Conservation (phyloP, 2,113 vertebrate species). For the Neolamprologus sp. region DNA sequence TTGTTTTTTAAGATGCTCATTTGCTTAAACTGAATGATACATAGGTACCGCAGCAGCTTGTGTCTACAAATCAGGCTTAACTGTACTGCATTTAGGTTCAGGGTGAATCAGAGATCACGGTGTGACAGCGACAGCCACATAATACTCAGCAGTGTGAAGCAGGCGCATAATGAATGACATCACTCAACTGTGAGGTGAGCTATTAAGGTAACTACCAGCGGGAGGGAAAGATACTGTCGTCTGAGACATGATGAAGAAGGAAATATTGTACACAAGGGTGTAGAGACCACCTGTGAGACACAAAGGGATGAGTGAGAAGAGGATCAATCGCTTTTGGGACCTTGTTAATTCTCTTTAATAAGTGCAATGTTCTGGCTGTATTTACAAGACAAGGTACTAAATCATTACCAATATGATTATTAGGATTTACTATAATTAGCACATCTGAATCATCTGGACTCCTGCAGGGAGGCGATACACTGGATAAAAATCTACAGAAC, state of each 20-base stretch:
- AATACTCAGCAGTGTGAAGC: background rate
- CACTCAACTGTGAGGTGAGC: background rate
- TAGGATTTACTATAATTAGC: background rate
- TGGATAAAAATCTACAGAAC: background rate
- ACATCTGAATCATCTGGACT: background rate
- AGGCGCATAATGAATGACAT: background rate
- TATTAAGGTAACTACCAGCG: background rate
- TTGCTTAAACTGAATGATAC: background rate
- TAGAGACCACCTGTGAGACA: background rate
- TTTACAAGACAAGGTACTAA: background rate
- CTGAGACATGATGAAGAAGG: background rate
- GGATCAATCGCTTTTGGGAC: background rate
- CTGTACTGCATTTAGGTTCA: background rate
- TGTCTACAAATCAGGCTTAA: background rate
- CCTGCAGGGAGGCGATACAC: background rate
- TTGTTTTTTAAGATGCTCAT: background rate
- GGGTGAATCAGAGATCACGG: background rate
- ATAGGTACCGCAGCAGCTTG: background rate
- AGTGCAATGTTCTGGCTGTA: background rate
- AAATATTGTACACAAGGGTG: background rate
- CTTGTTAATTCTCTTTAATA: background rate
- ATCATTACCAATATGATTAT: background rate
- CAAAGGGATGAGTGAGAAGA: background rate
- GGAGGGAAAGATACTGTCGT: background rate
- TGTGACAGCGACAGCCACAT: background rate